Evolutionary conservation across 2,888 invertebrate genomes (phyloP).

Genomic region (Theretra japonica): DNA sequence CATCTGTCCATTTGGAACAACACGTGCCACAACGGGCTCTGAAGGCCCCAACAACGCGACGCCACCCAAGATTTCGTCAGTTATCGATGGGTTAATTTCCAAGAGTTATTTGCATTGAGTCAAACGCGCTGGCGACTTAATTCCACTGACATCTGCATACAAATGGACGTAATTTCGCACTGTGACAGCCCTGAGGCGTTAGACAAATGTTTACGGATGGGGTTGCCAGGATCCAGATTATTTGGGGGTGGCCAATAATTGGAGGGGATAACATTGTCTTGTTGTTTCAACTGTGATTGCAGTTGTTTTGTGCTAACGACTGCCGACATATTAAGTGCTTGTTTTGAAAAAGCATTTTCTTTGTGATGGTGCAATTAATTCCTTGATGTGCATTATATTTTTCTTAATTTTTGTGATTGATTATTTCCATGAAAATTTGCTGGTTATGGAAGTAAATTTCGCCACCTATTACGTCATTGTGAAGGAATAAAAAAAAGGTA

Average conservation of each 20-base stretch:
- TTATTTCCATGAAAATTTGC: too few relatives aligned
- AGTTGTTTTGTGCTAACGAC: neutral
- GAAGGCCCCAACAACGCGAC: conserved; percentile 2
- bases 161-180: conserved; percentile 80
- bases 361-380: neutral
- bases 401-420: too few relatives aligned
- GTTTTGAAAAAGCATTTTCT: neutral
- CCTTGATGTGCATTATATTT: too few relatives aligned
- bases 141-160: conserved; percentile 73
- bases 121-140: conserved; percentile 67
- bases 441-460: too few relatives aligned
- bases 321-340: neutral
- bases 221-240: conserved; percentile 43
- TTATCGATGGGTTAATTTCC: conserved; percentile 81
- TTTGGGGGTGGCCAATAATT: conserved; percentile 27
- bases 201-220: conserved; percentile 74
- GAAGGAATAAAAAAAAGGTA: too few relatives aligned
- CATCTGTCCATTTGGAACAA: too few relatives aligned
- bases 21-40: neutral
- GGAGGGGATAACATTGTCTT: conserved; percentile 22
- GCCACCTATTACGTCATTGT: too few relatives aligned
- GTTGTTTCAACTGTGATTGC: conserved; percentile 25
- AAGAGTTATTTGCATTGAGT: conserved; percentile 76
- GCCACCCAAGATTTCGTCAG: conserved; percentile 32
- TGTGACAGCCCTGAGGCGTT: conserved; percentile 74